These are phyloP conservation scores for Picus viridis DNA, from an alignment of 2,797 vertebrate species.

Conservation along the genomic window DNA sequence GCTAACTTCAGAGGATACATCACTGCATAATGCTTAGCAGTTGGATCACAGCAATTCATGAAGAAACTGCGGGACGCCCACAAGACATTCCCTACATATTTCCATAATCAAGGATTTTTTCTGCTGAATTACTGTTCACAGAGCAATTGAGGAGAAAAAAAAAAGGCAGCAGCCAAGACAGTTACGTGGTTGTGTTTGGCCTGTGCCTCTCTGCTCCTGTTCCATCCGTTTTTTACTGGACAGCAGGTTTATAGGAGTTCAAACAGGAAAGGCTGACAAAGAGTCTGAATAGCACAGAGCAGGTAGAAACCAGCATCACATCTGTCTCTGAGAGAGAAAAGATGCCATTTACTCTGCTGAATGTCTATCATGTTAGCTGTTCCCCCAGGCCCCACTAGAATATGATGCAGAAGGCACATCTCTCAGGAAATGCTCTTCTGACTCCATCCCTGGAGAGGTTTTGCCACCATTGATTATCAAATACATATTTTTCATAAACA, in stretches of 20 bases:
- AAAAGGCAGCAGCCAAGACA: background rate
- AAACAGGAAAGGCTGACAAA: background rate
- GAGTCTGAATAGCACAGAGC: background rate
- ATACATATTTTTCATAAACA: background rate
- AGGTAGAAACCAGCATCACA: background rate
- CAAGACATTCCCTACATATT: conserved; percentile 75
- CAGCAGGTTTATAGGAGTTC: background rate
- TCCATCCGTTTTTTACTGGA: background rate
- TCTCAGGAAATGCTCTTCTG: background rate
- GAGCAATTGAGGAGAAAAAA: background rate
- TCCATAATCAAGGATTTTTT: conserved; percentile 56
- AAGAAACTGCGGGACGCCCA: conserved; percentile 58
- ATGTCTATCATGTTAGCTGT: background rate
- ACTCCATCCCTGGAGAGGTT: background rate
- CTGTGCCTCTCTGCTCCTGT: background rate
- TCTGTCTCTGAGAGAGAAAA: background rate
- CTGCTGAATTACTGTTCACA: conserved; percentile 48
- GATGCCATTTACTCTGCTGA: background rate
- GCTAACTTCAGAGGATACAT: conserved; percentile 66
- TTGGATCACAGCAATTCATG: conserved; percentile 45
- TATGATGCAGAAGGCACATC: background rate
- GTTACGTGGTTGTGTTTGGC: background rate
- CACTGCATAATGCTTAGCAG: conserved; percentile 43
- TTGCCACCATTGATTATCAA: background rate
- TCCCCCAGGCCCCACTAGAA: background rate